Evolutionary conservation across 2,888 invertebrate species (phyloP).

Genomic region (Camptogramma bilineatum): DNA sequence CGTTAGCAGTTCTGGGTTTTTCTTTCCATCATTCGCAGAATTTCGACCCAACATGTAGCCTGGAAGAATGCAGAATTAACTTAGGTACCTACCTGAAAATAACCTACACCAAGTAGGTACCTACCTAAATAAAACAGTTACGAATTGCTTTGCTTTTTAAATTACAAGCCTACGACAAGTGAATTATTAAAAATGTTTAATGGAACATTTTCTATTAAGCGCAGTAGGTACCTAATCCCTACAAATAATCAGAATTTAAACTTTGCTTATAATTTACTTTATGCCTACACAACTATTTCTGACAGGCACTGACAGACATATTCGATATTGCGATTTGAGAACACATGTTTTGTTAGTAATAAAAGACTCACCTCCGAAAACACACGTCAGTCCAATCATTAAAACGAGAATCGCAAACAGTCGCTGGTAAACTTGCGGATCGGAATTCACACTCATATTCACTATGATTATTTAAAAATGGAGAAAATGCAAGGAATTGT

Average conservation of each 20-base stretch:
- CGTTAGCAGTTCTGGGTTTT: constrained; percentile 62
- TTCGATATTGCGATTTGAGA: not conserved
- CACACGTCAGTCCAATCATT: constrained; percentile 67
- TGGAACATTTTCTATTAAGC: no score
- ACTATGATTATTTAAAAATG: constrained; percentile 21
- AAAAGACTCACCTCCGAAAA: constrained; percentile 71
- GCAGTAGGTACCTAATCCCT: no score
- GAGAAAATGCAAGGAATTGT: constrained; percentile 22
- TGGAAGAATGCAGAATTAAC: constrained; percentile 42
- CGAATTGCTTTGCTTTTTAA: no score
- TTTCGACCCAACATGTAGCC: constrained; percentile 73
- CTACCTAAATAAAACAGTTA: no score
- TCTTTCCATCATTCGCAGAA: constrained; percentile 63
- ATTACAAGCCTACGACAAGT: no score
- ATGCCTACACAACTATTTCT: not conserved
- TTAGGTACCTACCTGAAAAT: no score
- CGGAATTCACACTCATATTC: constrained; percentile 63
- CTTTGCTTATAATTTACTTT: no score
- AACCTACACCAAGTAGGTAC: no score
- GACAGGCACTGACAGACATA: not conserved
- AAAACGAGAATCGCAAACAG: constrained; percentile 67
- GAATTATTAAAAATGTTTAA: no score
- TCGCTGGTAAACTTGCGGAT: constrained; percentile 68
- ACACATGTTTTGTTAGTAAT: constrained; percentile 50
- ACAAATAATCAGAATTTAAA: no score